Percentiles rank a stretch among this genome's conserved stretches.
Evolutionary conservation across 2,888 invertebrate genomes (phyloP).

Genomic region (Leuctra nigra): DNA sequence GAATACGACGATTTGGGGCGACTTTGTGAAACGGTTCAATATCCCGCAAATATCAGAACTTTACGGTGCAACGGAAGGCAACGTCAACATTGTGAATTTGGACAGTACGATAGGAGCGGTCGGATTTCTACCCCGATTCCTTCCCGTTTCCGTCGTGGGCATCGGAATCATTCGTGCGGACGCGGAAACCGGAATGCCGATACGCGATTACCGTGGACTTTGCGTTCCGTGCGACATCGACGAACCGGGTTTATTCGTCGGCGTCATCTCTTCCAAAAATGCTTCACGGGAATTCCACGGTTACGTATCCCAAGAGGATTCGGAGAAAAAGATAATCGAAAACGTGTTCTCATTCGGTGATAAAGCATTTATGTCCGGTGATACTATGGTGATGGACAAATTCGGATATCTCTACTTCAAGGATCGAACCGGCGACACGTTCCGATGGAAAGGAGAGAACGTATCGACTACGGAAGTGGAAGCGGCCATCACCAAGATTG

Average conservation of each 20-base stretch:
- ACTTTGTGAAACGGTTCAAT: slow-evolving; percentile 73
- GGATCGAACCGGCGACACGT: slow-evolving; percentile 59
- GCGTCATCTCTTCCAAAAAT: slow-evolving; percentile 57
- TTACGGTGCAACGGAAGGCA: slow-evolving; percentile 97
- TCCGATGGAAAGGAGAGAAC: slow-evolving; percentile 59
- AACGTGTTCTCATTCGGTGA: slow-evolving; percentile 62
- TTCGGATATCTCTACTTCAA: slow-evolving; percentile 57
- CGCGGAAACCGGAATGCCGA: slow-evolving; percentile 57
- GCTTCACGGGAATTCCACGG: slow-evolving; percentile 64
- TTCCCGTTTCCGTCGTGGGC: slow-evolving; percentile 55
- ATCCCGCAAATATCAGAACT: slow-evolving; percentile 82
- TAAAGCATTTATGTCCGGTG: slow-evolving; percentile 55
- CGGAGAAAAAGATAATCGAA: slow-evolving; percentile 54
- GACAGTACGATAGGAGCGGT: slow-evolving; percentile 86
- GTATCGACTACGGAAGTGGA: slow-evolving; percentile 62
- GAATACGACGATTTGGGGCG: slow-evolving; percentile 87
- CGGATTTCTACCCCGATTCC: slow-evolving; percentile 74
- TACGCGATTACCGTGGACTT: slow-evolving; percentile 54
- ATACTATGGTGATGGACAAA: slow-evolving; percentile 55
- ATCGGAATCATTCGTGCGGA: slow-evolving; percentile 61
- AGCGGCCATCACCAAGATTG: slow-evolving; percentile 46
- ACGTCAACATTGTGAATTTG: slow-evolving; percentile 90
- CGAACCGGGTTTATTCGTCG: slow-evolving; percentile 80
- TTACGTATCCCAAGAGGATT: slow-evolving; percentile 54
- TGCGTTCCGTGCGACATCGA: slow-evolving; percentile 78